Conservation (phyloP, 2,113 vertebrate genomes). For the Tyrannus savana region DNA sequence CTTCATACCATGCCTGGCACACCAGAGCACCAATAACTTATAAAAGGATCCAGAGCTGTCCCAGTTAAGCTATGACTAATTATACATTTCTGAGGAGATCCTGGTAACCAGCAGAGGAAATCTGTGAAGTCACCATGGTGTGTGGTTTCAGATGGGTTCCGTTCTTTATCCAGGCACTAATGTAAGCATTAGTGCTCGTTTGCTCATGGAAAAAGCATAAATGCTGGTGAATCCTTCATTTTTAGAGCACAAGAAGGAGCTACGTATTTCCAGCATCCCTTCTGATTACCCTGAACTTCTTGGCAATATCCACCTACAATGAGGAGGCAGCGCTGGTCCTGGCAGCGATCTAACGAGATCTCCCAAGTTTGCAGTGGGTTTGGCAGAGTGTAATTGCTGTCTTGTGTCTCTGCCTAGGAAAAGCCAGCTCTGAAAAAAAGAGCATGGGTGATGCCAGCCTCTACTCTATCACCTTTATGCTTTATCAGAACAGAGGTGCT, state of each 20-base stretch:
- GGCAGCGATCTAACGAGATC: neutral
- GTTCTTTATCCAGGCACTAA: neutral
- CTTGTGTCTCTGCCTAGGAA: neutral
- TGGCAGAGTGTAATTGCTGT: neutral
- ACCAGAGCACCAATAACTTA: neutral
- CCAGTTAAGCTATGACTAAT: neutral
- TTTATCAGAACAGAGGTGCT: neutral
- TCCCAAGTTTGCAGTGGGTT: neutral
- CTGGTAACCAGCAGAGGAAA: neutral
- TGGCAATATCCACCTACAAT: conserved; percentile 37
- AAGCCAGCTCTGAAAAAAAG: neutral
- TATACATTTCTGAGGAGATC: neutral
- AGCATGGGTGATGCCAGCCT: neutral
- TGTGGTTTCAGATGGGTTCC: neutral
- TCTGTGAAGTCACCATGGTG: neutral
- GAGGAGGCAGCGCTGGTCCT: neutral
- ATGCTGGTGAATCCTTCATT: neutral
- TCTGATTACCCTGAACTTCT: conserved; percentile 19
- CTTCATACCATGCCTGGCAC: neutral
- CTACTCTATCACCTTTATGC: neutral
- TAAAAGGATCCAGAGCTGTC: neutral
- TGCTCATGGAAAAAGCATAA: neutral
- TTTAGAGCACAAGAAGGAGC: neutral
- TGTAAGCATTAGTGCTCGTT: neutral
- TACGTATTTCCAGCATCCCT: neutral